Percentiles rank a stretch among this genome's conserved stretches.
Evolutionary conservation across 2,113 vertebrate species (phyloP).

Genomic region (Triplophysa siluroides): DNA sequence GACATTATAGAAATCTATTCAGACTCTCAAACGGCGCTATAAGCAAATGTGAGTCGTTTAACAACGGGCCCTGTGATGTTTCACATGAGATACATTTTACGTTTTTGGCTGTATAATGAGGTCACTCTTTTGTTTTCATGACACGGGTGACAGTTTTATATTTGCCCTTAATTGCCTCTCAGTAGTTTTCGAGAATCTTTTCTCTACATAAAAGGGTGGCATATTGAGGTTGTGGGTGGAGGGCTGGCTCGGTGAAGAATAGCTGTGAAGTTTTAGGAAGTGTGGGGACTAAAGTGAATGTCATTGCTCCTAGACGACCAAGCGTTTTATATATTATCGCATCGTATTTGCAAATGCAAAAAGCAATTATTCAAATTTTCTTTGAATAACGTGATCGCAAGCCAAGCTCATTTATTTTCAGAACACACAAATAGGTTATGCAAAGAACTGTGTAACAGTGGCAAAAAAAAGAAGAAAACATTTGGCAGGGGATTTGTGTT

Average conservation of each 20-base stretch:
- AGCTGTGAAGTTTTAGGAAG: slow-evolving; percentile 54
- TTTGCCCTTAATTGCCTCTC: slow-evolving; percentile 74
- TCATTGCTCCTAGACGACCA: not conserved
- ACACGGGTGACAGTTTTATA: slow-evolving; percentile 70
- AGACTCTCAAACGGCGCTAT: not conserved
- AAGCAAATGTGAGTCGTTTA: slow-evolving; percentile 37
- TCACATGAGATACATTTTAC: slow-evolving; percentile 61
- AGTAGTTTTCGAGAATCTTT: slow-evolving; percentile 59
- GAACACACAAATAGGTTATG: not conserved
- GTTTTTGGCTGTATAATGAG: slow-evolving; percentile 68
- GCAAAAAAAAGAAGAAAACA: not conserved
- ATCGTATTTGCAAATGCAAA: not conserved
- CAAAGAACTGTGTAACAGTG: not conserved
- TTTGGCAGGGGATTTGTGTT: not conserved
- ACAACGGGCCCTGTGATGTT: slow-evolving; percentile 60
- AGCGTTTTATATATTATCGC: not conserved
- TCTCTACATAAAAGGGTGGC: slow-evolving; percentile 62
- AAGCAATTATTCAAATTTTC: not conserved
- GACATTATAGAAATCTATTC: slow-evolving; percentile 22
- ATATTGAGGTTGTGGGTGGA: slow-evolving; percentile 59
- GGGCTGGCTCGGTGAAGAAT: slow-evolving; percentile 60
- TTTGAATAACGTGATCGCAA: not conserved
- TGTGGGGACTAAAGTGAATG: slow-evolving; percentile 35
- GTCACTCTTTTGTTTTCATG: slow-evolving; percentile 64
- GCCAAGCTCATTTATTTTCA: slow-evolving; percentile 3